Percentiles rank a stretch among this genome's conserved stretches.
phyloP scores from a whole-genome alignment of 2,888 invertebrate genomes.

The Nesidiocoris tenuis region DNA sequence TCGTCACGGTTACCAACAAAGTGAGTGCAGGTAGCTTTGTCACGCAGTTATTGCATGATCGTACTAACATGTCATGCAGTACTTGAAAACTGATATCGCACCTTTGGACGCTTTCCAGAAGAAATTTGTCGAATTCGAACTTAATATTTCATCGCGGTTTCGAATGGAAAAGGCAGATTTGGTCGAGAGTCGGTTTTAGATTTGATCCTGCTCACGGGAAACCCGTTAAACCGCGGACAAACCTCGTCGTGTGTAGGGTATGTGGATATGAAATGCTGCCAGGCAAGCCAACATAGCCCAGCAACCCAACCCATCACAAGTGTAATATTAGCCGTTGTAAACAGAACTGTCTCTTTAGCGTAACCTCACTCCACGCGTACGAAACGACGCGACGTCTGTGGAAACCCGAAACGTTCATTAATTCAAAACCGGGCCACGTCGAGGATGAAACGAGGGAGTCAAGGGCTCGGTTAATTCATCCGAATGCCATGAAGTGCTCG shows the following conservation, averaged over 20 bases:
- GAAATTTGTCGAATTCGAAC: background rate
- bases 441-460: background rate
- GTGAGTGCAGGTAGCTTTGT: no score
- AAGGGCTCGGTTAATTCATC: background rate
- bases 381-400: background rate
- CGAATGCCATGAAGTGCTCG: background rate
- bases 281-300: background rate
- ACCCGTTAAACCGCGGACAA: background rate
- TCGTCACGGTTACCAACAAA: no score
- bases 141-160: background rate
- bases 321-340: constrained; percentile 39
- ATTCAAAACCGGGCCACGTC: background rate
- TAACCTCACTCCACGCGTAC: background rate
- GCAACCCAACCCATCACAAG: constrained; percentile 16
- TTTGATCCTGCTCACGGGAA: background rate
- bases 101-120: no score
- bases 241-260: background rate
- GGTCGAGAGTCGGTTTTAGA: background rate
- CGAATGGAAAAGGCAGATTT: background rate
- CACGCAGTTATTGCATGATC: no score
- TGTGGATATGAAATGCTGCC: background rate
- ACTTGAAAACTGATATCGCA: no score
- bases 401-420: background rate
- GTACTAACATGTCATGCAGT: no score
- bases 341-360: constrained; percentile 29